These are phyloP conservation scores for Oscheius sp. DNA, from an alignment of 1,140 invertebrate species.

Conservation along the genomic window DNA sequence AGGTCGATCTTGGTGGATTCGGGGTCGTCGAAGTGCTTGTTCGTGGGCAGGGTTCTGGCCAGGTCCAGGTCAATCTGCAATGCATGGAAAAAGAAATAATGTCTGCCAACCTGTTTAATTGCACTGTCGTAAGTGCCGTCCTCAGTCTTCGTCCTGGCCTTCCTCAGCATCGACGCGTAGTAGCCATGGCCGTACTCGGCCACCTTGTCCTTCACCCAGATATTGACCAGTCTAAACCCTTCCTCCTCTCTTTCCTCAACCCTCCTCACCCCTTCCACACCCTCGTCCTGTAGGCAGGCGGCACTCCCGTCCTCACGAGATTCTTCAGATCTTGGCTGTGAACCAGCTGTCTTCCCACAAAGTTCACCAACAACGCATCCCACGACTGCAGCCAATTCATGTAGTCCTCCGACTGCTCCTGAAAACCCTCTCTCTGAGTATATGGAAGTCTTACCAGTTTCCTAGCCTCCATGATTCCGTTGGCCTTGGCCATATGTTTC, in stretches of 20 bases:
- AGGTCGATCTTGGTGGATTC: constrained; percentile 34
- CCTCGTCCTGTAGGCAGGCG: constrained; percentile 34
- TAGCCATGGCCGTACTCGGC: constrained; percentile 40
- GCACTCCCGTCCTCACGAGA: constrained; percentile 41
- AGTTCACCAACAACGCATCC: constrained; percentile 44
- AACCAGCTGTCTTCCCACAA: constrained; percentile 1
- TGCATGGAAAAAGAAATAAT: not conserved
- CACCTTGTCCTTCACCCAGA: constrained; percentile 35
- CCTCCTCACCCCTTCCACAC: constrained; percentile 44
- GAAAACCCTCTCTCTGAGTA: constrained; percentile 26
- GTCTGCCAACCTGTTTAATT: constrained; percentile 35
- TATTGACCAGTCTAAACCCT: constrained; percentile 30
- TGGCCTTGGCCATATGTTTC: constrained; percentile 34
- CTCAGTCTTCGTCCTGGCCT: constrained; percentile 36
- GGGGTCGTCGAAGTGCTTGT: constrained; percentile 42
- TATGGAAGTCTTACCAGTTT: constrained; percentile 14
- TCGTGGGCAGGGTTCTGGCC: constrained; percentile 42
- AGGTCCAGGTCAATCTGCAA: constrained; percentile 45
- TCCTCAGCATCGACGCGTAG: constrained; percentile 36
- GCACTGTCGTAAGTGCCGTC: constrained; percentile 35
- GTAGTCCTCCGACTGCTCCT: constrained; percentile 43
- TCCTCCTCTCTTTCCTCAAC: not conserved
- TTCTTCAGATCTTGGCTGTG: constrained; percentile 35
- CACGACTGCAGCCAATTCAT: constrained; percentile 43
- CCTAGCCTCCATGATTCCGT: constrained; percentile 32